Percentiles rank a stretch among this genome's conserved stretches.
phyloP scores from a whole-genome alignment of 2,797 vertebrate genomes.

The Silurus aristotelis region DNA sequence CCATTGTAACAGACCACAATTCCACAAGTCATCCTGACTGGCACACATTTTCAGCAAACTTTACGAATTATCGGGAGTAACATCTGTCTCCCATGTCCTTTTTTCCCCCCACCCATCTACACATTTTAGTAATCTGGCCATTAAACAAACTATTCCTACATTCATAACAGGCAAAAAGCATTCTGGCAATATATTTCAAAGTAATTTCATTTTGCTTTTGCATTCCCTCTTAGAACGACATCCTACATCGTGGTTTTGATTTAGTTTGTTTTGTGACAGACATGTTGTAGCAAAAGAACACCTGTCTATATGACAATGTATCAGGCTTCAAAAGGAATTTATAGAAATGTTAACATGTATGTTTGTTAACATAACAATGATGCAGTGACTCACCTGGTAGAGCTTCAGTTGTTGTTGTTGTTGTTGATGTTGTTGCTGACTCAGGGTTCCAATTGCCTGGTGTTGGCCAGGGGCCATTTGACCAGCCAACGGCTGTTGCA shows the following conservation, averaged over 20 bases:
- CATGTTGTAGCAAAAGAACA: background rate
- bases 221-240: background rate
- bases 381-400: constrained; percentile 75
- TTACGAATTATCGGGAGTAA: background rate
- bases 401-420: constrained; percentile 76
- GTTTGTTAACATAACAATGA: no score
- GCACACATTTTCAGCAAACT: background rate
- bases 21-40: background rate
- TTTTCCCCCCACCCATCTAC: background rate
- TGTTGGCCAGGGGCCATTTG: constrained; percentile 82
- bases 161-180: background rate
- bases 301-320: background rate
- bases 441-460: constrained; percentile 75
- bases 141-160: no score
- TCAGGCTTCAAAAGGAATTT: background rate
- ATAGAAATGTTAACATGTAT: background rate
- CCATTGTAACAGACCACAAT: no score
- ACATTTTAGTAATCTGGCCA: background rate
- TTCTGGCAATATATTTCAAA: background rate
- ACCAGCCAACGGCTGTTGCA: constrained; percentile 80
- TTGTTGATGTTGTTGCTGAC: constrained; percentile 75
- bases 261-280: background rate
- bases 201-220: background rate
- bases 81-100: background rate
- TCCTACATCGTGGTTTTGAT: background rate